phyloP scores from a whole-genome alignment of 92 coral and sea anemone genomes.

The Palythoa grandiflora region DNA sequence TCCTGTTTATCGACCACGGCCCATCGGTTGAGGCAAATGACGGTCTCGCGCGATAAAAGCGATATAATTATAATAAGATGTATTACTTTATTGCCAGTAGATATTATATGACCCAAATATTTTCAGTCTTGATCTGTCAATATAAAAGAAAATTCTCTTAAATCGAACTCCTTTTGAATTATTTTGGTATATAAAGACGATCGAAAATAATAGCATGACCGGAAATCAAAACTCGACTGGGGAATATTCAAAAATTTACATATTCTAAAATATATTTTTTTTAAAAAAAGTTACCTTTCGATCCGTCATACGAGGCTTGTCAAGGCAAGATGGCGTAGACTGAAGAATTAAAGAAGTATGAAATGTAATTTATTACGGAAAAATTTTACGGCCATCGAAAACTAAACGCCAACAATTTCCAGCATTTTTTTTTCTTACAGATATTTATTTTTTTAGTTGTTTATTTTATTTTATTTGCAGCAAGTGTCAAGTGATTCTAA shows the following conservation, averaged over 20 bases:
- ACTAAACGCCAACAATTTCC: no score
- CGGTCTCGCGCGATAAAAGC: slow-evolving; percentile 6
- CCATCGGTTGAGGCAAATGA: slow-evolving; percentile 17
- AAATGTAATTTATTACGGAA: no score
- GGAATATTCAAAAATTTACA: neutral
- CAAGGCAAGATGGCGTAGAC: no score
- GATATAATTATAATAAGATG: neutral
- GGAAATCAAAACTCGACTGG: neutral
- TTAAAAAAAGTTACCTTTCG: no score
- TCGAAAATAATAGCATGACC: slow-evolving; percentile 10
- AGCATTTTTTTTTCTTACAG: no score
- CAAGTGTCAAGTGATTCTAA: no score
- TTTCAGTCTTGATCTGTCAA: neutral
- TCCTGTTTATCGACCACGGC: slow-evolving; percentile 44
- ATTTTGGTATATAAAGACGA: neutral
- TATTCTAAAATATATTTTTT: neutral
- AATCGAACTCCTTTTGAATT: neutral
- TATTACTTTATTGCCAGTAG: neutral
- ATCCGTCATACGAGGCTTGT: no score
- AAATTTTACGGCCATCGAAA: no score
- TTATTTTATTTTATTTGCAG: no score
- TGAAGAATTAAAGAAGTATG: no score
- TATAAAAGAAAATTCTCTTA: slow-evolving; percentile 8
- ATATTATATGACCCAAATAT: neutral
- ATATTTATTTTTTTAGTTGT: no score